These are phyloP conservation scores for Julus scandinavius DNA, from an alignment of 2,888 invertebrate genomes.

Conservation along the genomic window DNA sequence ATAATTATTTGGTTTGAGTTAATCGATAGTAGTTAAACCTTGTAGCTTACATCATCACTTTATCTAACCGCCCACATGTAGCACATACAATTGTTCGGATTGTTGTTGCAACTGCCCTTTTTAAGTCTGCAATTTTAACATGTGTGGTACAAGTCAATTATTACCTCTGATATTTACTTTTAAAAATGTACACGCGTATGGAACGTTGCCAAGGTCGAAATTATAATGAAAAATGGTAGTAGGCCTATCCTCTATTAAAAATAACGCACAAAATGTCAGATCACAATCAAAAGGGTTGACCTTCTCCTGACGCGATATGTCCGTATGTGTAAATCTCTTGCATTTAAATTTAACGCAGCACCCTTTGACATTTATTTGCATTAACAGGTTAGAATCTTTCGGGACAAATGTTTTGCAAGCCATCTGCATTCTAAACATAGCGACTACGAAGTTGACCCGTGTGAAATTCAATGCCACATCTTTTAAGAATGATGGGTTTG, in stretches of 20 bases:
- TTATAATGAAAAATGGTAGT: not conserved
- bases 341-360: not conserved
- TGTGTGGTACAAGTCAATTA: not conserved
- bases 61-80: not conserved
- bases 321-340: not conserved
- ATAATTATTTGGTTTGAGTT: not conserved
- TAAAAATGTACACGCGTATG: not conserved
- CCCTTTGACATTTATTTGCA: not conserved
- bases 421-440: not conserved
- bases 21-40: not conserved
- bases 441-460: not conserved
- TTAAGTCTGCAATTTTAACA: conserved; percentile 4
- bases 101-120: not conserved
- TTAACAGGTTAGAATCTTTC: not conserved
- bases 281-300: conserved; percentile 14
- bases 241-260: not conserved
- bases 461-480: no score
- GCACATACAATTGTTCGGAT: not conserved
- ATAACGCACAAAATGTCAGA: conserved; percentile 7
- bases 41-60: not conserved
- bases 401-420: not conserved
- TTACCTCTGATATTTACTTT: conserved; percentile 7
- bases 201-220: not conserved
- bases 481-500: no score
- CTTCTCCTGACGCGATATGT: not conserved